phyloP scores from a whole-genome alignment of 2,113 vertebrate genomes.

The Lampris megalopsis region DNA sequence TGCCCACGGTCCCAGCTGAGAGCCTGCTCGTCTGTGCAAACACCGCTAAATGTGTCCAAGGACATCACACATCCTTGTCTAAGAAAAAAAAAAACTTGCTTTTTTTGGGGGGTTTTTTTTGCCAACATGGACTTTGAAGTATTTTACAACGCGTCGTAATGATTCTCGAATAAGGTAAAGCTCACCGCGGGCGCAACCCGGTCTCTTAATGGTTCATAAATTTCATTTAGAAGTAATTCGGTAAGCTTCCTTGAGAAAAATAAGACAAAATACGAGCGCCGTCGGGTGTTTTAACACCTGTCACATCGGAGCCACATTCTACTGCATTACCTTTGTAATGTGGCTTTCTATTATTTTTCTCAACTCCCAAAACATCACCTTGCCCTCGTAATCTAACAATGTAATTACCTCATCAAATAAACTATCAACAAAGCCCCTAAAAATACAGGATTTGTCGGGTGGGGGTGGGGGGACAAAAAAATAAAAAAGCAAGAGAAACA shows the following conservation, averaged over 20 bases:
- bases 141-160: constrained; percentile 47
- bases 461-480: constrained; percentile 54
- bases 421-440: constrained; percentile 61
- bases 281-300: constrained; percentile 74
- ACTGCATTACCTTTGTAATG: constrained; percentile 52
- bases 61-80: constrained; percentile 61
- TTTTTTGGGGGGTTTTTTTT: constrained; percentile 18
- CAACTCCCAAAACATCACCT: constrained; percentile 63
- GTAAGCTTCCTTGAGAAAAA: constrained; percentile 69
- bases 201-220: constrained; percentile 72
- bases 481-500: constrained; percentile 66
- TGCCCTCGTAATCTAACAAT: constrained; percentile 55
- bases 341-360: constrained; percentile 69
- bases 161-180: constrained; percentile 40
- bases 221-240: constrained; percentile 71
- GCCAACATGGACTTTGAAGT: constrained; percentile 22
- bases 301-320: constrained; percentile 69
- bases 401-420: constrained; percentile 78
- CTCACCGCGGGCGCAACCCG: constrained; percentile 47
- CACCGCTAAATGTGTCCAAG: constrained; percentile 39
- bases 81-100: constrained; percentile 21
- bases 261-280: constrained; percentile 73
- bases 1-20: constrained; percentile 39
- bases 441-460: constrained; percentile 67
- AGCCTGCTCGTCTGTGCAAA: constrained; percentile 58